Evolutionary conservation across 1,140 invertebrate genomes (phyloP).

Genomic region (Hermatobates lingyangjiaoensis): DNA sequence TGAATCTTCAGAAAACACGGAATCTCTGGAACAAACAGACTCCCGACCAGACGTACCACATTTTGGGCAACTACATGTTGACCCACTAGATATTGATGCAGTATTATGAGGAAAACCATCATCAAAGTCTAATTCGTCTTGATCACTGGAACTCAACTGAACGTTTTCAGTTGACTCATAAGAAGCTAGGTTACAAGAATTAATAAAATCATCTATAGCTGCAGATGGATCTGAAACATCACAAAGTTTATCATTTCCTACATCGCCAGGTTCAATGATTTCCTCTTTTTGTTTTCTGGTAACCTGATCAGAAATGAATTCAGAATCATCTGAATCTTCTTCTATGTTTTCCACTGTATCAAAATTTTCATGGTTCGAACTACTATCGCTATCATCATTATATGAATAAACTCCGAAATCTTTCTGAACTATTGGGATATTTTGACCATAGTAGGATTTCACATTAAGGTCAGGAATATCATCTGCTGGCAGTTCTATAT

Average conservation of each 20-base stretch:
- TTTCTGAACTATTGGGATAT: neutral
- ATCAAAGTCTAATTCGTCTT: too few relatives aligned
- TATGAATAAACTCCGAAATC: neutral
- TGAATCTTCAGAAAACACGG: too few relatives aligned
- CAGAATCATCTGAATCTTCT: neutral
- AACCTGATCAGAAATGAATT: neutral
- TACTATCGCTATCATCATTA: neutral
- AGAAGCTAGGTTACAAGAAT: neutral
- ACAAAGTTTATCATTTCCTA: neutral
- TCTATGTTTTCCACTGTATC: neutral
- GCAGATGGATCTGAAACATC: neutral
- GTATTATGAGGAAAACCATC: too few relatives aligned
- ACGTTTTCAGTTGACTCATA: too few relatives aligned
- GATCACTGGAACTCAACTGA: too few relatives aligned
- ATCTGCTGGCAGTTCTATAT: neutral
- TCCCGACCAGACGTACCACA: too few relatives aligned
- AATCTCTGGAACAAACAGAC: too few relatives aligned
- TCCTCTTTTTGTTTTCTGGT: neutral
- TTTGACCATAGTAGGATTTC: neutral
- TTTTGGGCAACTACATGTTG: too few relatives aligned
- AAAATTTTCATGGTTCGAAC: neutral
- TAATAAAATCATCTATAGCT: neutral
- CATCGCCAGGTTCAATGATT: neutral
- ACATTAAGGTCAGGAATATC: slow-evolving; percentile 1
- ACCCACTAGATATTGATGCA: too few relatives aligned